These are phyloP conservation scores for Hystrix brachyura DNA, from an alignment of 2,113 vertebrate species.

Conservation along the genomic window DNA sequence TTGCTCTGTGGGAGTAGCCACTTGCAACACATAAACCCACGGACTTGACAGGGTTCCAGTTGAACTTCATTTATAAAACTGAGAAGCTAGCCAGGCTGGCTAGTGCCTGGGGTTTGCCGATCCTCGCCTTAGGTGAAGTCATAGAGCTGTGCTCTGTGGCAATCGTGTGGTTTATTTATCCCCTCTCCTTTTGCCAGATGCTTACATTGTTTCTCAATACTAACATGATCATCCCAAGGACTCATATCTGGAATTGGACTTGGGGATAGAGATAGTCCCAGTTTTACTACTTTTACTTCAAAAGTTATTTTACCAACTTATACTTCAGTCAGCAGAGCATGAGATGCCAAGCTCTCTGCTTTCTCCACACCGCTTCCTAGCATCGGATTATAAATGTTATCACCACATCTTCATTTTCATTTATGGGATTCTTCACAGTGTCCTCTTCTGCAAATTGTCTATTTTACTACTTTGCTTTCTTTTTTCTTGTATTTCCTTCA, in stretches of 20 bases:
- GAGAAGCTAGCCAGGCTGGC: background rate
- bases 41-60: background rate
- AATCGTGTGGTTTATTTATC: background rate
- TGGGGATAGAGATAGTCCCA: rapidly evolving
- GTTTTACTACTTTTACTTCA: background rate
- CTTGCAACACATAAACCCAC: rapidly evolving
- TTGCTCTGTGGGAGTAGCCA: background rate
- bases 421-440: too few relatives aligned
- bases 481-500: background rate
- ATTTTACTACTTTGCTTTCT: background rate
- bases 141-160: background rate
- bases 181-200: background rate
- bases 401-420: background rate
- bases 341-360: background rate
- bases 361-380: background rate
- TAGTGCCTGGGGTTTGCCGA: background rate
- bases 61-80: background rate
- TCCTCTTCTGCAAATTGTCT: background rate
- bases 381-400: background rate
- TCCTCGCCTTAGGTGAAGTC: too few relatives aligned
- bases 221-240: background rate
- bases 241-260: background rate
- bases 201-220: background rate
- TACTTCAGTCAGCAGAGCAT: rapidly evolving
- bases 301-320: background rate